Evolutionary conservation across 2,888 invertebrate genomes (phyloP).

Genomic region (Fabriciana adippe): DNA sequence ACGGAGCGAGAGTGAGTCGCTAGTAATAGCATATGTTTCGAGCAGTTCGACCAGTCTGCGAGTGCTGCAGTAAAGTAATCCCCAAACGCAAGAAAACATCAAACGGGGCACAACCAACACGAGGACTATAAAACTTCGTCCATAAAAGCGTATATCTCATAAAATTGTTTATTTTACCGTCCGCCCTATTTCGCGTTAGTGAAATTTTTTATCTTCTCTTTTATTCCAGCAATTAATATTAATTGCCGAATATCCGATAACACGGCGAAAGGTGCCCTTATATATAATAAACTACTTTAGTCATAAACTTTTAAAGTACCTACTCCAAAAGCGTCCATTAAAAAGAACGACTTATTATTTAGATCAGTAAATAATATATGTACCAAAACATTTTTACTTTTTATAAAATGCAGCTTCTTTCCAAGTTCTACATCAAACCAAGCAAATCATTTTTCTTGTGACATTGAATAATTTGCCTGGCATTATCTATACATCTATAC

Average conservation of each 20-base stretch:
- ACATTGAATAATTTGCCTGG: too few species aligned
- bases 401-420: too few species aligned
- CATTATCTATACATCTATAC: too few species aligned
- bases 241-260: slow-evolving; percentile 31
- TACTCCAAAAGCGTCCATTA: not conserved
- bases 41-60: slow-evolving; percentile 3
- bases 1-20: too few species aligned
- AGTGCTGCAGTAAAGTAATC: slow-evolving; percentile 21
- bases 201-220: slow-evolving; percentile 28
- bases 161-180: slow-evolving; percentile 41
- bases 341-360: not conserved
- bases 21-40: not conserved
- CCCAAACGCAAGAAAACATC: slow-evolving; percentile 37
- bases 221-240: slow-evolving; percentile 35
- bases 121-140: slow-evolving; percentile 36
- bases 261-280: slow-evolving; percentile 24
- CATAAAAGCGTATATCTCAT: slow-evolving; percentile 42
- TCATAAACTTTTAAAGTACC: not conserved
- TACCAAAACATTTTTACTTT: too few species aligned
- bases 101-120: slow-evolving; percentile 33
- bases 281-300: slow-evolving; percentile 15
- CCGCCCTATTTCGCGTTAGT: slow-evolving; percentile 33
- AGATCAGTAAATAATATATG: too few species aligned
- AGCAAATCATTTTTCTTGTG: too few species aligned
- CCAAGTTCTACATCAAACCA: too few species aligned